Conservation (phyloP, 2,797 vertebrate genomes). For the Pseudochromis fuscus region DNA sequence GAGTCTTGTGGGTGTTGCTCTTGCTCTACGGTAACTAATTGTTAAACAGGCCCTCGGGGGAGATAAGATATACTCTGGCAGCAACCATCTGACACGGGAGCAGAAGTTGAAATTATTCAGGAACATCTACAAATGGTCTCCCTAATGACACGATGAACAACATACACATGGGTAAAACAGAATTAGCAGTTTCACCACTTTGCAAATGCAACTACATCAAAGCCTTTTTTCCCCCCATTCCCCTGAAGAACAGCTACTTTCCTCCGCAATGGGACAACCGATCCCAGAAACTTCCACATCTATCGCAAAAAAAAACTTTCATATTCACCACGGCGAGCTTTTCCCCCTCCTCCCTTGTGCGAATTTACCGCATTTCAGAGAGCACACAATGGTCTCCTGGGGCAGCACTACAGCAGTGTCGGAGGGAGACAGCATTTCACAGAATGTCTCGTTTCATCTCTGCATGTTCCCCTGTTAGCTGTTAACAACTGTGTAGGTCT, state of each 20-base stretch:
- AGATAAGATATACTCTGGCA: slow-evolving; percentile 27
- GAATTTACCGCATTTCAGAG: slow-evolving; percentile 60
- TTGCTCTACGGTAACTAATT: slow-evolving; percentile 50
- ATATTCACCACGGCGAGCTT: slow-evolving; percentile 17
- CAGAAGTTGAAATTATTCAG: slow-evolving; percentile 52
- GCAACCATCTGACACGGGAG: slow-evolving; percentile 45
- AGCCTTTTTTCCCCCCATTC: slow-evolving; percentile 44
- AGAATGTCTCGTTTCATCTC: slow-evolving; percentile 59
- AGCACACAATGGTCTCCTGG: slow-evolving; percentile 62
- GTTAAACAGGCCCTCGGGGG: slow-evolving; percentile 43
- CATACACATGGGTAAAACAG: slow-evolving; percentile 27
- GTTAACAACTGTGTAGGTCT: slow-evolving; percentile 48
- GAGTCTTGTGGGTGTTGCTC: slow-evolving; percentile 32
- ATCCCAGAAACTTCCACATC: slow-evolving; percentile 48
- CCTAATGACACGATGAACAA: slow-evolving; percentile 56
- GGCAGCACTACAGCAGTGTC: slow-evolving; percentile 41
- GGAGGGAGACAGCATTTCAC: slow-evolving; percentile 42
- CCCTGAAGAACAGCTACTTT: slow-evolving; percentile 47
- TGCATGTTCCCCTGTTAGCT: slow-evolving; percentile 49
- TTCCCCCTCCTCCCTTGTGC: slow-evolving; percentile 29
- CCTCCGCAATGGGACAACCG: slow-evolving; percentile 6
- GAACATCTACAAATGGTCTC: slow-evolving; percentile 59
- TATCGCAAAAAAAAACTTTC: slow-evolving; percentile 18
- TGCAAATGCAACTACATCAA: slow-evolving; percentile 63
- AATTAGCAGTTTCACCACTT: slow-evolving; percentile 50